Percentiles rank a stretch among this genome's conserved stretches.
Conservation (phyloP, 2,888 invertebrate genomes). For the Spilarctia lutea region DNA sequence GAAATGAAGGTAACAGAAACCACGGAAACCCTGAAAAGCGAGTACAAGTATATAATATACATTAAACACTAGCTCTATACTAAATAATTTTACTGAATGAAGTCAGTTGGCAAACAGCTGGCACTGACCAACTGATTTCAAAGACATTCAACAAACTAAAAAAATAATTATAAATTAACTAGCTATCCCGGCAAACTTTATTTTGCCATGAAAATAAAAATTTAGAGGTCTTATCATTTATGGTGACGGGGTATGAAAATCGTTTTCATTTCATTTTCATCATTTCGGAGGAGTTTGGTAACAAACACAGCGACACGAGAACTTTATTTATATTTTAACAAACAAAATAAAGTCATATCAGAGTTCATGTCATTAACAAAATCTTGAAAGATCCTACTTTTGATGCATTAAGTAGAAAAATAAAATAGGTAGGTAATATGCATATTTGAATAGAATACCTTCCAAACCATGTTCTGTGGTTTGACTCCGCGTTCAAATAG, state of each 20-base stretch:
- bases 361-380: background rate
- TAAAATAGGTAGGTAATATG: background rate
- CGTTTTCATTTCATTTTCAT: too few species aligned
- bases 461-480: constrained; percentile 92
- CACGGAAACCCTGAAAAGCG: constrained; percentile 85
- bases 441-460: constrained; percentile 67
- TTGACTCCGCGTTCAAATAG: constrained; percentile 91
- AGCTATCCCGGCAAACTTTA: too few species aligned
- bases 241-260: too few species aligned
- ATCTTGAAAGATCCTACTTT: background rate
- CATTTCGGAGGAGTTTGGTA: too few species aligned
- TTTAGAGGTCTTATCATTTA: too few species aligned
- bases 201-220: too few species aligned
- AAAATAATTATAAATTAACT: too few species aligned
- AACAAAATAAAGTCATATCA: background rate
- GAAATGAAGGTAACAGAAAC: constrained; percentile 92
- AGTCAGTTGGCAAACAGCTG: background rate
- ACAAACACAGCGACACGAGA: too few species aligned
- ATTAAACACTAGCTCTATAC: background rate
- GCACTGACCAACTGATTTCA: too few species aligned
- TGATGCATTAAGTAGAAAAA: background rate
- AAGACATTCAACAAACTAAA: too few species aligned
- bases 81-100: background rate
- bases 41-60: background rate
- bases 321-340: background rate